Evolutionary conservation across 2,797 vertebrate genomes (phyloP), one percentile per base, ranked within the genome.

Genomic region (Aphelocoma californica): DNA sequence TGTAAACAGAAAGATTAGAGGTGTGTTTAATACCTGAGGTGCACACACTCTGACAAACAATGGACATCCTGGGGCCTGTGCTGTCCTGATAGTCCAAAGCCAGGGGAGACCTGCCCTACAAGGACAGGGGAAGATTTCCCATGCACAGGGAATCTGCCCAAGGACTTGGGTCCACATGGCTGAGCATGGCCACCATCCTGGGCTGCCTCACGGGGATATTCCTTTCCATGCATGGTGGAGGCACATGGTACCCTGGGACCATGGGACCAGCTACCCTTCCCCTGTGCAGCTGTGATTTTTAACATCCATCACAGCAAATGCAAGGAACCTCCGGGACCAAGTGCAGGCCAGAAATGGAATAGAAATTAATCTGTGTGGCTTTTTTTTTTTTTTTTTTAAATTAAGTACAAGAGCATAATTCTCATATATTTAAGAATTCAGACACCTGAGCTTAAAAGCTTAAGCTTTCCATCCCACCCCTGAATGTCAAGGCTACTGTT

Each of bases 181-280:
- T 53, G 60, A 80, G 40, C 34, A 18, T 3, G 24, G 10, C 10
- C 42, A 62, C 36, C 36, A 36, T 13, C 26, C 56, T 2, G 1
- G 71, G 6, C 25, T 10, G 3, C 17, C 6, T 14, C 21, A 3
- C 29, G 18, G 10, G 23, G 7, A 29, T 47, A 25, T 1, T 60
- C 47, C n/a, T 57, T 60, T 44, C 36, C 11, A 12, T 7, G 16
- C 1, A 1, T 31, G 10, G 6, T 12, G 7, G n/a, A 73, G 28
- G 5, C 8, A 18, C 1, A 0, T 3, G 4, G 23, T 47, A 4
- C 12, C 20, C 70, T 14, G 14, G 31, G 23, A n/a, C 40, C 1
- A 1, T 10, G 45, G 57, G 44, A 48, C 6, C 8, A 70, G 42
- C 11, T 44, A 15, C 8, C 12, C 8, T 47, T 77, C 12, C 10